Evolutionary conservation across 2,797 vertebrate genomes (phyloP).

Genomic region (Micropoecilia bifurca): DNA sequence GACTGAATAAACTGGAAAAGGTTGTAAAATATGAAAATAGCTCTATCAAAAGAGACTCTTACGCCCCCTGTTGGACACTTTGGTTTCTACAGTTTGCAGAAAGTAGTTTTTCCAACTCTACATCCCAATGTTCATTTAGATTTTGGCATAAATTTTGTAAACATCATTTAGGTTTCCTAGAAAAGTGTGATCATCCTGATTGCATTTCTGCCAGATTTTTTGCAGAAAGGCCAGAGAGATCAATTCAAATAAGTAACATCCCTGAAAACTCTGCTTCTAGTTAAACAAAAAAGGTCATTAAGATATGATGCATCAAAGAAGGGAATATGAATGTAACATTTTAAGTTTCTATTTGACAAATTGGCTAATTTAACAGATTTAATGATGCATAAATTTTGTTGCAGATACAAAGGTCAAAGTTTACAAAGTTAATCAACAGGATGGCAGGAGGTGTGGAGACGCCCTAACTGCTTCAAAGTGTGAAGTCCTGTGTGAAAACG

Average conservation of each 20-base stretch:
- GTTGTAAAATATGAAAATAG: background rate
- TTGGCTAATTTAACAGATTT: background rate
- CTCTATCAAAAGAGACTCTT: background rate
- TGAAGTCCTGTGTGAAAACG: background rate
- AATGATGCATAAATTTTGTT: background rate
- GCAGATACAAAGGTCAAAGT: background rate
- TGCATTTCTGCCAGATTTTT: background rate
- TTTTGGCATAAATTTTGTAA: background rate
- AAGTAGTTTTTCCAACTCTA: background rate
- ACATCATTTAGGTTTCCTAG: background rate
- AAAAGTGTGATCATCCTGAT: background rate
- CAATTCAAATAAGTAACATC: background rate
- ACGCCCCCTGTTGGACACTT: conserved; percentile 24
- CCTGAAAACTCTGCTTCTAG: background rate
- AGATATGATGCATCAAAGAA: background rate
- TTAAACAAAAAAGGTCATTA: background rate
- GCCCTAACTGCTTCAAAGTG: background rate
- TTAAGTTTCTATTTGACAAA: background rate
- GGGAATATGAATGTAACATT: background rate
- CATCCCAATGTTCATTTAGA: background rate
- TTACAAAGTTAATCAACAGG: background rate
- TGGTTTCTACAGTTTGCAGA: background rate
- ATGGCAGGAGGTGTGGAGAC: background rate
- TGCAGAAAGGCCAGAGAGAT: background rate
- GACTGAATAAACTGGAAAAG: background rate